phyloP scores from a whole-genome alignment of 2,113 vertebrate species.

The Telmatochromis sp. region DNA sequence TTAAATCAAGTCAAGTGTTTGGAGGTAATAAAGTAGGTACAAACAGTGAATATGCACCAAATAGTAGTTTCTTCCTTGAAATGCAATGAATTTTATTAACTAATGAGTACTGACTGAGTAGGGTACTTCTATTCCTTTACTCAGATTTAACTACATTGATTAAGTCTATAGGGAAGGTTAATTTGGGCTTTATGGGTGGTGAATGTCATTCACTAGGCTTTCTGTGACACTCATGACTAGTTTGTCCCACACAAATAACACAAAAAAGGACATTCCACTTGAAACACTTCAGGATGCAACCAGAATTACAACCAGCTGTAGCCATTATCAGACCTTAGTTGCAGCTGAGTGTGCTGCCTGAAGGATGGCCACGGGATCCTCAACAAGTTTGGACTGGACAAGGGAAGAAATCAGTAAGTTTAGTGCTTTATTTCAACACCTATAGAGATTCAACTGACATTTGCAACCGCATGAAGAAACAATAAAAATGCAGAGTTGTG shows the following conservation, averaged over 20 bases:
- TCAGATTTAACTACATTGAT: not conserved
- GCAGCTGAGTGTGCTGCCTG: slow-evolving; percentile 66
- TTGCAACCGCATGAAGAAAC: not conserved
- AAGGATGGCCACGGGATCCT: slow-evolving; percentile 71
- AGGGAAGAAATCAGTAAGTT: slow-evolving; percentile 5
- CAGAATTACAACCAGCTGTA: not conserved
- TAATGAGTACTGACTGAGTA: not conserved
- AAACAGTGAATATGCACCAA: not conserved
- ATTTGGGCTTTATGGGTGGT: not conserved
- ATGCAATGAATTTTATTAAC: not conserved
- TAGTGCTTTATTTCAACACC: not conserved
- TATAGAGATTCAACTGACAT: not conserved
- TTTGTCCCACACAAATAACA: not conserved
- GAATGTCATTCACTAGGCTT: not conserved
- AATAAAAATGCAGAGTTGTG: not conserved
- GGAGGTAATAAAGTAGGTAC: not conserved
- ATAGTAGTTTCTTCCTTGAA: not conserved
- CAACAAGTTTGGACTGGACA: slow-evolving; percentile 61
- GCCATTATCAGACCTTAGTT: slow-evolving; percentile 71
- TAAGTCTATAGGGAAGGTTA: not conserved
- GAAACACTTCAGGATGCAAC: not conserved
- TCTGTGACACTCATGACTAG: not conserved
- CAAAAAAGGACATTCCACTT: not conserved
- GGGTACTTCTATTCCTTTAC: not conserved
- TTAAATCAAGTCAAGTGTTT: not conserved